Base-by-base conservation (phyloP, 2,113 vertebrate species). In the Physeter macrocephalus region DNA sequence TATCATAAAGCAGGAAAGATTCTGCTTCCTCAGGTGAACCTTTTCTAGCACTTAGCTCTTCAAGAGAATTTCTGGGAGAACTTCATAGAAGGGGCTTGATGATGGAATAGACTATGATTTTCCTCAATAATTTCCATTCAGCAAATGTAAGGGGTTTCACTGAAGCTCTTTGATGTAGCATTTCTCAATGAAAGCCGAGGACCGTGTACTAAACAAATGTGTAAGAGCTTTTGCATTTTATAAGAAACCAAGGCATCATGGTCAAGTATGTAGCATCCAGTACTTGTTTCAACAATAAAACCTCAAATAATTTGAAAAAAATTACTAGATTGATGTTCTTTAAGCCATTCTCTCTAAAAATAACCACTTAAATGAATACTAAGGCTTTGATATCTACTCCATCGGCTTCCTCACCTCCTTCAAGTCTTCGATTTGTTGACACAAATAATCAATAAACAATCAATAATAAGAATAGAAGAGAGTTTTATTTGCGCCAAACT, bases 211-310 rank as follows among this genome's bases (percentile, higher is more conserved):
- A 84, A 93, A 94, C 46, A 81, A 59, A 75, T 20, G 7, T 74
- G n/a, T 34, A 83, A 80, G 71, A 66, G 21, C 17, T 66, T 96
- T 71, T 95, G 74, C 39, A 59, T 96, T 88, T 92, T 81, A 46
- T 64, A 82, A 87, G 85, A 34, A 88, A 29, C 43, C 46, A 72
- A 46, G 20, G 27, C 29, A 64, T 87, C n/a, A 4, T 54, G 52
- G 17, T 67, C 27, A 25, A 29, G 3, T 43, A 5, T n/a, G n/a
- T 41, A 74, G 41, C 17, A 57, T 69, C 67, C 31, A 75, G 46
- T 72, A 93, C 27, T 88, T 89, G 12, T 93, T 96, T 92, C 66
- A 91, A 95, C 43, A 90, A 21, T 87, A 54, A 71, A 88, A 52
- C 67, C 36, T 85, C 59, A 95, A 91, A 43, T 67, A 54, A 61